These are phyloP conservation scores for Hartigia nigra DNA, from an alignment of 2,888 invertebrate genomes.

Conservation along the genomic window DNA sequence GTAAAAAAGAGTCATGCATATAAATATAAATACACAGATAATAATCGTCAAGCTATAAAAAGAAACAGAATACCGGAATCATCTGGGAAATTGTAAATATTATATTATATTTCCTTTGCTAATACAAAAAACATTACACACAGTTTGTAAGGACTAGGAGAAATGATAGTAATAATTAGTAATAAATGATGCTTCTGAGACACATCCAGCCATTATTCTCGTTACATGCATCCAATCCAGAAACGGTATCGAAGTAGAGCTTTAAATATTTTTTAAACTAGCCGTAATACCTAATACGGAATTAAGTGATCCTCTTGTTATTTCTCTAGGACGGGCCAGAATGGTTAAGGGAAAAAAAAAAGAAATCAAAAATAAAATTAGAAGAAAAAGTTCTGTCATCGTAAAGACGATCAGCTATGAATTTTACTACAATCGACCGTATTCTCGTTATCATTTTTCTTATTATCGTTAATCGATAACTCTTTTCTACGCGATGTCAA, in stretches of 20 bases:
- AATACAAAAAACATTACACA: conserved; percentile 62
- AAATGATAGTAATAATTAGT: conserved; percentile 46
- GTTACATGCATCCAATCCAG: conserved; percentile 10
- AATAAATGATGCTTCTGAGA: conserved; percentile 42
- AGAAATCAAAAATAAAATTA: not conserved
- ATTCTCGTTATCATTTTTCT: not conserved
- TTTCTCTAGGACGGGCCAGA: not conserved
- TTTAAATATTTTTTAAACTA: conserved; percentile 15
- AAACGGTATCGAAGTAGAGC: conserved; percentile 8
- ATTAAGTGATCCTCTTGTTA: not conserved
- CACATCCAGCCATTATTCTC: conserved; percentile 36
- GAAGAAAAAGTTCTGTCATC: not conserved
- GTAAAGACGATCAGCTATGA: conserved; percentile 7
- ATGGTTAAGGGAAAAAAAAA: not conserved
- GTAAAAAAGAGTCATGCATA: not conserved
- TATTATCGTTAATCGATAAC: not conserved
- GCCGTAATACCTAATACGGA: conserved; percentile 7
- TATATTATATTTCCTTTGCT: conserved; percentile 57
- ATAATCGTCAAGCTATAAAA: not conserved
- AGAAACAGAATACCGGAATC: not conserved
- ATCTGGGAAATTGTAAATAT: conserved; percentile 56
- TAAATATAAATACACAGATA: not conserved
- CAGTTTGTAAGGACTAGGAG: conserved; percentile 53
- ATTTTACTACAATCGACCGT: not conserved
- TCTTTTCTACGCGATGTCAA: not conserved